Conservation (phyloP, 2,888 invertebrate species). For the Phrixothrix hirtus region DNA sequence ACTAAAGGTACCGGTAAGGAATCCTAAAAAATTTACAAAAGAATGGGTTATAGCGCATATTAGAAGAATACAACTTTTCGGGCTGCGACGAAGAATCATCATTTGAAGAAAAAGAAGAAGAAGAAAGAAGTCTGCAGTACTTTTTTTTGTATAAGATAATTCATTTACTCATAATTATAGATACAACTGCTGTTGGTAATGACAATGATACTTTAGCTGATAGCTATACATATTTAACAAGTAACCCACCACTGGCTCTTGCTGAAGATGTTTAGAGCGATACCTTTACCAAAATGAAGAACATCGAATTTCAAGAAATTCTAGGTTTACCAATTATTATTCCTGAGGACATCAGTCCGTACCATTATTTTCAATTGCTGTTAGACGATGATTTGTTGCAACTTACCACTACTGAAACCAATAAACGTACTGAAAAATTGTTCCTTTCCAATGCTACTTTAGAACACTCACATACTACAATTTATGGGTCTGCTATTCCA, state of each 20-base stretch:
- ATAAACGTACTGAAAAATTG: not conserved
- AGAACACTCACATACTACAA: constrained; percentile 12
- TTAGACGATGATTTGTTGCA: constrained; percentile 1
- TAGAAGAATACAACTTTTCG: no score
- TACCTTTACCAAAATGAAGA: not conserved
- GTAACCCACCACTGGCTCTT: not conserved
- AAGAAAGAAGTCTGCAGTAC: no score
- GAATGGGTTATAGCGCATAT: no score
- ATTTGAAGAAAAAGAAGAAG: no score
- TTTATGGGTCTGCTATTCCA: constrained; percentile 31
- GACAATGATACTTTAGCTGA: no score
- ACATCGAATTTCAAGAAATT: not conserved
- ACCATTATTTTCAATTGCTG: not conserved
- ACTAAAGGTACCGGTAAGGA: no score
- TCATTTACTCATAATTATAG: no score
- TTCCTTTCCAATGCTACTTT: not conserved
- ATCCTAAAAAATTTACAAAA: no score
- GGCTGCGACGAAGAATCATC: no score
- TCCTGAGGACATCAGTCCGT: not conserved
- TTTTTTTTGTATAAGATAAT: no score
- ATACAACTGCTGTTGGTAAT: no score
- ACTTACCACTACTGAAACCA: not conserved
- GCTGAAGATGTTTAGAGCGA: not conserved
- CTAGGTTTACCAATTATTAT: not conserved
- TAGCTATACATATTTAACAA: no score